Conservation (phyloP, 2,113 vertebrate genomes). For the Gallinago jamesoni region DNA sequence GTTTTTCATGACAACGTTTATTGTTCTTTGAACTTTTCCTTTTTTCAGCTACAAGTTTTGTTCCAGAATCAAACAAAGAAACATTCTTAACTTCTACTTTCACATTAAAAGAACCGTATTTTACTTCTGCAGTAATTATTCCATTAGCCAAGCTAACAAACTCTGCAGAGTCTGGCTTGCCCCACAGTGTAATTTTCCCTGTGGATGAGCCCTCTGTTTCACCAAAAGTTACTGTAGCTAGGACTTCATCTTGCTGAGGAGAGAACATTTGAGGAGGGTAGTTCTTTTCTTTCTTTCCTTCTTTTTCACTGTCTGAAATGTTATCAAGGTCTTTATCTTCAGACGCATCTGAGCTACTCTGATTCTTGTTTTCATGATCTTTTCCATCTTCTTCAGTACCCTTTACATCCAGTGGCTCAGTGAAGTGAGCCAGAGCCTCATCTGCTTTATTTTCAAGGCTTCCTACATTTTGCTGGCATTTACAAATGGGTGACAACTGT, state of each 20-base stretch:
- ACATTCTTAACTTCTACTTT: slow-evolving; percentile 78
- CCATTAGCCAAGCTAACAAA: background rate
- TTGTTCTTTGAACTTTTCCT: slow-evolving; percentile 33
- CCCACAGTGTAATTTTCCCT: slow-evolving; percentile 67
- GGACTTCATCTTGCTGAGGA: slow-evolving; percentile 50
- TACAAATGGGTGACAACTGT: slow-evolving; percentile 49
- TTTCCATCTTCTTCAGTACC: slow-evolving; percentile 67
- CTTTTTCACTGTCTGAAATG: slow-evolving; percentile 43
- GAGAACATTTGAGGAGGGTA: background rate
- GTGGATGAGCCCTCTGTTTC: slow-evolving; percentile 48
- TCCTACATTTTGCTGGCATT: slow-evolving; percentile 57
- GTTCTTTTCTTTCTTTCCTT: slow-evolving; percentile 36
- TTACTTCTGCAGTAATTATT: slow-evolving; percentile 72
- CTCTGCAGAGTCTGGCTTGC: slow-evolving; percentile 31
- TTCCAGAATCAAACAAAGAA: slow-evolving; percentile 45
- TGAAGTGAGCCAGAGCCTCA: slow-evolving; percentile 7
- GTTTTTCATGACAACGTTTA: background rate
- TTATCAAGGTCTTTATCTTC: slow-evolving; percentile 42
- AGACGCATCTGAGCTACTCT: slow-evolving; percentile 36
- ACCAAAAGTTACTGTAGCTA: slow-evolving; percentile 73
- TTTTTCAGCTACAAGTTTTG: slow-evolving; percentile 54
- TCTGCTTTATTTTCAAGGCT: slow-evolving; percentile 47
- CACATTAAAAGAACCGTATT: slow-evolving; percentile 63
- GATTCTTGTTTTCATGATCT: slow-evolving; percentile 25
- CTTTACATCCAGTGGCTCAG: background rate